Base-by-base conservation (phyloP, 2,113 vertebrate species). In the Girardinichthys multiradiatus region DNA sequence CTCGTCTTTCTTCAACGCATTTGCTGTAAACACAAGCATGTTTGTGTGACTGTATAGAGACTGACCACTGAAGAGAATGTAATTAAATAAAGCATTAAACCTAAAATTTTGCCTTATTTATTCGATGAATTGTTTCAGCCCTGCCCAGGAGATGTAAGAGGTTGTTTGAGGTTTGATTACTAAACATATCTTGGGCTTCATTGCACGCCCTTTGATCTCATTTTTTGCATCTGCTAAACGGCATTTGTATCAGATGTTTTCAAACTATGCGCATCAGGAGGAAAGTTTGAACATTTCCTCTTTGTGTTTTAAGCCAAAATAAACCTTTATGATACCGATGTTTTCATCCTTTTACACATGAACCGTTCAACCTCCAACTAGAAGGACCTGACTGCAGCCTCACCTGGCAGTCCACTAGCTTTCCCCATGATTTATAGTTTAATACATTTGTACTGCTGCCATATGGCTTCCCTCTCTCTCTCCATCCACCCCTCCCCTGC, bases 361-460 rank as follows among this genome's bases (percentile, higher is more conserved):
- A 74, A 76, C 51, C 68, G 17, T 28, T 74, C 28, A 24, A 45
- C 72, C 64, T 80, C 70, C 79, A 80, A 77, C 79, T 64, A 79
- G 64, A 84, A 76, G 70, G 77, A 88, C 79, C 85, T 79, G 76
- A 79, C 72, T 79, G 72, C 75, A 63, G 82, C 85, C 75, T 79
- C 89, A 87, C 83, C 86, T 92, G 86, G 87, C 83, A 86, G 85
- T 89, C 85, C 83, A 77, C 84, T 79, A 58, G 75, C 84, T 80
- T 79, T 70, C 76, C 76, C 66, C 72, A 85, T 91, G 89, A 92
- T 93, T 93, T 92, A 93, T 92, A 90, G 89, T 90, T 90, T 90
- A 91, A 92, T 93, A 92, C 91, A 92, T 93, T 93, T 93, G 90
- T 84, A 86, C 90, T 86, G 91, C 88, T 86, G 90, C 91, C 92